A percentile compares a stretch with the other conserved stretches of the same genome.
Evolutionary conservation across 1,140 invertebrate genomes (phyloP).

Genomic region (Contarinia nasturtii): DNA sequence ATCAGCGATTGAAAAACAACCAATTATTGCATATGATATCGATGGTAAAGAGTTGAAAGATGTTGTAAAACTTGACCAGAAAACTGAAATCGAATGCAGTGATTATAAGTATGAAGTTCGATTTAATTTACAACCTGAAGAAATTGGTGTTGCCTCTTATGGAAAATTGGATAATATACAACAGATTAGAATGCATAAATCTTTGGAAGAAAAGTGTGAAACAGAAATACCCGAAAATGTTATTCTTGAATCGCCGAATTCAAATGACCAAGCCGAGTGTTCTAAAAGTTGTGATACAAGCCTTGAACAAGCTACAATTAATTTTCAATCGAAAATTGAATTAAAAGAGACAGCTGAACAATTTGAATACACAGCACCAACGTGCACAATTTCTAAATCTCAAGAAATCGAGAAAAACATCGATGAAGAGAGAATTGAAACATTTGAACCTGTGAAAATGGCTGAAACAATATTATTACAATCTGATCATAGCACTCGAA

Average conservation of each 20-base stretch:
- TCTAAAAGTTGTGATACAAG: too few species aligned
- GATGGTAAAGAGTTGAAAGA: too few species aligned
- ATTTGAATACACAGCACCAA: slow-evolving; percentile 1
- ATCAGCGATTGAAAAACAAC: slow-evolving; percentile 6
- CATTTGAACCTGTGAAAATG: background rate
- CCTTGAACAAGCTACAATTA: background rate
- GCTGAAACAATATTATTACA: too few species aligned
- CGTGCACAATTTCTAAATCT: background rate
- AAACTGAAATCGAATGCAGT: too few species aligned
- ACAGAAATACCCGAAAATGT: slow-evolving; percentile 17
- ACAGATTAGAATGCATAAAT: too few species aligned
- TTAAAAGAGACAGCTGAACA: background rate
- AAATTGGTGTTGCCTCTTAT: too few species aligned
- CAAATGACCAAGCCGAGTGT: too few species aligned
- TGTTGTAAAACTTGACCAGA: too few species aligned
- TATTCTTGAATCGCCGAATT: background rate
- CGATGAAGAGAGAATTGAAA: background rate
- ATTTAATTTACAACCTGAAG: slow-evolving; percentile 6
- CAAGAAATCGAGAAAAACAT: background rate
- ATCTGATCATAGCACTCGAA: too few species aligned
- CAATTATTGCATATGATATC: too few species aligned
- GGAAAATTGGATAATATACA: slow-evolving; percentile 5
- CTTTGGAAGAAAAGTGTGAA: slow-evolving; percentile 17
- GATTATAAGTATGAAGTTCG: slow-evolving; percentile 10
- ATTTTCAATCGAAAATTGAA: background rate